These are phyloP conservation scores for Papilio aristodemus DNA, from an alignment of 1,140 invertebrate species.

Conservation along the genomic window DNA sequence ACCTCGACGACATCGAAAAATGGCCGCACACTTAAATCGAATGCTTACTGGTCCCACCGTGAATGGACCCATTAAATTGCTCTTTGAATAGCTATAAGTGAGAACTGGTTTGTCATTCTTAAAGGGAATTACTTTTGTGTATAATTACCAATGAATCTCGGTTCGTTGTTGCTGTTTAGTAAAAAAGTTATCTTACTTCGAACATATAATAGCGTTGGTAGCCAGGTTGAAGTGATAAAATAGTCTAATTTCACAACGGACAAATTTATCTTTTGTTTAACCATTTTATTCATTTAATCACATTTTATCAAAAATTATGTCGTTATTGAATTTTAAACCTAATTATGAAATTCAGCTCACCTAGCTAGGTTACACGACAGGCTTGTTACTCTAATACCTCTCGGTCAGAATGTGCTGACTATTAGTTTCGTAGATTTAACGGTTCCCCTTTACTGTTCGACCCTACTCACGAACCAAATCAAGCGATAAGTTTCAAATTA, in stretches of 20 bases:
- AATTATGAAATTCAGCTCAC: too few species aligned
- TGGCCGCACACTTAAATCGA: slow-evolving; percentile 34
- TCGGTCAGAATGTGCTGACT: slow-evolving; percentile 6
- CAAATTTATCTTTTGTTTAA: too few species aligned
- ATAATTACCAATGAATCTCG: neutral
- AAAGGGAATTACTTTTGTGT: slow-evolving; percentile 3
- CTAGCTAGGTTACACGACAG: too few species aligned
- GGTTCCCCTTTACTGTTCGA: neutral
- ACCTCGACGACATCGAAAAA: slow-evolving; percentile 35
- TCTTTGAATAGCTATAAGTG: slow-evolving; percentile 32
- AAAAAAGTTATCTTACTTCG: too few species aligned
- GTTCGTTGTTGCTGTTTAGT: too few species aligned
- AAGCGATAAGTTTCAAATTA: slow-evolving; percentile 32
- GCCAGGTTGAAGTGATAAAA: too few species aligned
- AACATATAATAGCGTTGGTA: too few species aligned
- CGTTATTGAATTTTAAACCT: too few species aligned
- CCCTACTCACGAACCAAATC: slow-evolving; percentile 25
- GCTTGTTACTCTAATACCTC: neutral
- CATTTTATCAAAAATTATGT: too few species aligned
- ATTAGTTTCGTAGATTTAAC: slow-evolving; percentile 6
- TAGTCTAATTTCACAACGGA: too few species aligned
- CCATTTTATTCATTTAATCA: too few species aligned
- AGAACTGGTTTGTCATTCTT: slow-evolving; percentile 9
- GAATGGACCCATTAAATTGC: slow-evolving; percentile 34
- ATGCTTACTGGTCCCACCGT: slow-evolving; percentile 29